phyloP scores from a whole-genome alignment of 1,140 invertebrate genomes.

The Adoxophyes honmai region DNA sequence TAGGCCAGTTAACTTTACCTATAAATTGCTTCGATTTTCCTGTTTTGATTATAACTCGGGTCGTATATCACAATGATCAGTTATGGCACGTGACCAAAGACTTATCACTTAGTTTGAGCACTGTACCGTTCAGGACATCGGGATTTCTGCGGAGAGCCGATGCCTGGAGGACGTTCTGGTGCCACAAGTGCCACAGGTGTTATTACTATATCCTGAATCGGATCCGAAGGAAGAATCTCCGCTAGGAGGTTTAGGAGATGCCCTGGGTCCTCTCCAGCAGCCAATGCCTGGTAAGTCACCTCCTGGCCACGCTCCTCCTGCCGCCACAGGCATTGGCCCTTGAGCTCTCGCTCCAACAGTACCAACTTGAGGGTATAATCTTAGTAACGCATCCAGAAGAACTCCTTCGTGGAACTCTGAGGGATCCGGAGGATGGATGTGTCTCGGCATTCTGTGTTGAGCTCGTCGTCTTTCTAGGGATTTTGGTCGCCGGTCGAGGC shows the following conservation, averaged over 20 bases:
- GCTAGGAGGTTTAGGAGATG: conserved; percentile 64
- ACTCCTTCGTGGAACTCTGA: conserved; percentile 78
- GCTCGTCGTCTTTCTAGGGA: conserved; percentile 60
- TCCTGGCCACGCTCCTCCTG: conserved; percentile 61
- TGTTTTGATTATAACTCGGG: conserved; percentile 17
- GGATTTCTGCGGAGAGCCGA: conserved; percentile 51
- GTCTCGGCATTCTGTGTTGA: conserved; percentile 58
- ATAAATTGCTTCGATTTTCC: conserved; percentile 17
- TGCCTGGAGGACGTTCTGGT: conserved; percentile 71
- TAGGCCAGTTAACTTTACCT: conserved; percentile 11
- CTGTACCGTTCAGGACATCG: conserved; percentile 40
- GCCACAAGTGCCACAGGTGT: conserved; percentile 77
- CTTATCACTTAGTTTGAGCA: conserved; percentile 20
- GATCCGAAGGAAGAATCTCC: conserved; percentile 77
- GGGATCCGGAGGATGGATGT: conserved; percentile 62
- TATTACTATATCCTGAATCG: conserved; percentile 79
- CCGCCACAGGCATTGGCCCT: conserved; percentile 52
- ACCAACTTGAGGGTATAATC: conserved; percentile 79
- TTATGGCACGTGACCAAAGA: conserved; percentile 29
- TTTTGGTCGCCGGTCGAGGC: conserved; percentile 61
- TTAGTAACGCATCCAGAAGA: conserved; percentile 76
- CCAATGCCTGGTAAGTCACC: conserved; percentile 63
- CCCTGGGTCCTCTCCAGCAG: conserved; percentile 68
- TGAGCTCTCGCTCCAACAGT: conserved; percentile 66
- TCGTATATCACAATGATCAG: conserved; percentile 22